Conservation (phyloP, 37 sponge, comb jelly and placozoan genomes). For the Amphimedon queenslandica region DNA sequence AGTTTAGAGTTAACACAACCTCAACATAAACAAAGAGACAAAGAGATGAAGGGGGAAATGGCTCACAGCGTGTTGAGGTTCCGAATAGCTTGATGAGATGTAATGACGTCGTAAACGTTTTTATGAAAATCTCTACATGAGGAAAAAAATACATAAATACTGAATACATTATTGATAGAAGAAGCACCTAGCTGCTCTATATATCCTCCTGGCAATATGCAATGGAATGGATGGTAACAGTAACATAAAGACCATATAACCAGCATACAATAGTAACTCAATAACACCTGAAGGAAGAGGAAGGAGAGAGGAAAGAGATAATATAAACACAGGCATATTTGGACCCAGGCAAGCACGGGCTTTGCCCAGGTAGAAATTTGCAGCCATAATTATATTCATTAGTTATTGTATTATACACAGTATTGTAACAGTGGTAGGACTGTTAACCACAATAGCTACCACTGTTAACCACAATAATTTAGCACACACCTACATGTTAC, state of each 20-base stretch:
- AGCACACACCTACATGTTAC: no score
- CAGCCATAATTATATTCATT: no score
- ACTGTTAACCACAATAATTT: no score
- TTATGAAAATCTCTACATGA: constrained; percentile 78
- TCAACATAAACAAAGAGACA: neutral
- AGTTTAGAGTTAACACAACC: neutral
- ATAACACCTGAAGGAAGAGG: neutral
- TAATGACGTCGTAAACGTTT: constrained; percentile 76
- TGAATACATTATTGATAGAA: neutral
- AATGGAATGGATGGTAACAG: constrained; percentile 88
- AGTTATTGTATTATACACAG: no score
- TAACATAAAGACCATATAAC: constrained; percentile 88
- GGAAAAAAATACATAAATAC: neutral
- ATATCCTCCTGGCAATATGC: constrained; percentile 86
- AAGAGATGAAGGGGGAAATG: neutral
- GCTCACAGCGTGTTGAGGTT: constrained; percentile 82
- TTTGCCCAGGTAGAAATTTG: no score
- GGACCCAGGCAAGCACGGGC: no score
- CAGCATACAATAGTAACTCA: constrained; percentile 66
- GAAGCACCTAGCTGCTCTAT: constrained; percentile 73
- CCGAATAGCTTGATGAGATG: constrained; percentile 82
- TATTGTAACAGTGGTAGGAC: no score
- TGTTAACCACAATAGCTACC: no score
- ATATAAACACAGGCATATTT: neutral
- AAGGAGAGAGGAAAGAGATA: neutral